A percentile compares a stretch with the other conserved stretches of the same genome.
These are phyloP conservation scores for Galbula dea DNA, from an alignment of 2,113 vertebrate genomes.

Conservation along the genomic window DNA sequence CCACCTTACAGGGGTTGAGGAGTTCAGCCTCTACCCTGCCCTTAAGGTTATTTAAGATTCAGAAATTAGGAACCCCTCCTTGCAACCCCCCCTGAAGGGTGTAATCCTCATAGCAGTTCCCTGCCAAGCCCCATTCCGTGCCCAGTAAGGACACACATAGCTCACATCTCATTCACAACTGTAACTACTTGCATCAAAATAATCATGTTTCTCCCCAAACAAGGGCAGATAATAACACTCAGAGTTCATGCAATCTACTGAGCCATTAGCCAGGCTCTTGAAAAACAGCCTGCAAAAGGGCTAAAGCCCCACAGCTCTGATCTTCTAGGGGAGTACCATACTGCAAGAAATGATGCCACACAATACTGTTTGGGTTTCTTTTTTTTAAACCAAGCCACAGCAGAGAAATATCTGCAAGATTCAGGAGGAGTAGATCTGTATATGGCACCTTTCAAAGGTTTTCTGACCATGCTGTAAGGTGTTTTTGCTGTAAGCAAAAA, in stretches of 20 bases:
- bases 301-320: background rate
- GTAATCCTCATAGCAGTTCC: background rate
- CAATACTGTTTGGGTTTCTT: fast-evolving
- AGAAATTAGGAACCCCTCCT: background rate
- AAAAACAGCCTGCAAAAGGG: background rate
- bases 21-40: background rate
- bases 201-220: background rate
- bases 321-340: background rate
- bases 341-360: background rate
- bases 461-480: background rate
- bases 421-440: background rate
- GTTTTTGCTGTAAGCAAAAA: background rate
- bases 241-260: background rate
- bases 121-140: background rate
- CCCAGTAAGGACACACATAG: background rate
- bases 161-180: background rate
- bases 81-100: background rate
- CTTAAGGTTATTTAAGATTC: background rate
- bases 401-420: background rate
- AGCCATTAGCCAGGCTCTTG: background rate
- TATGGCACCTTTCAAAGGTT: background rate
- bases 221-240: background rate
- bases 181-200: background rate
- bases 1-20: background rate
- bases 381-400: background rate